Percentiles rank a stretch among this genome's conserved stretches.
These are phyloP conservation scores for Drosophila nigritarsus DNA, from an alignment of 2,888 invertebrate species.

Conservation along the genomic window DNA sequence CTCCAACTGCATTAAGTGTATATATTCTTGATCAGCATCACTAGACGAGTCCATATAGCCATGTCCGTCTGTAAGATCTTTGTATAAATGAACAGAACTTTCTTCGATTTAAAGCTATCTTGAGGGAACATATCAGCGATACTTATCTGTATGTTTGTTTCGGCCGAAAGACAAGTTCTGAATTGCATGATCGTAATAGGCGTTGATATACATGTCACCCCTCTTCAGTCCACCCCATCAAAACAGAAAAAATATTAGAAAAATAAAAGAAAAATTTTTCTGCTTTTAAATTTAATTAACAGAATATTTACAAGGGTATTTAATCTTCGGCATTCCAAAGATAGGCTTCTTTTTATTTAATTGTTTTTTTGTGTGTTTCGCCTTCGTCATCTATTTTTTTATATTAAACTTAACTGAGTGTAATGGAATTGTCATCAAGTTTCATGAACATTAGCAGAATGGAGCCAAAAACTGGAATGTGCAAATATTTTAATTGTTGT, in stretches of 20 bases:
- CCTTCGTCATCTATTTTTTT: conserved; percentile 2
- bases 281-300: too few species aligned
- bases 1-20: background rate
- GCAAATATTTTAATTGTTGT: conserved; percentile 62
- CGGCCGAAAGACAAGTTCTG: background rate
- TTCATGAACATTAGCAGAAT: conserved; percentile 6
- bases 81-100: background rate
- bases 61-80: background rate
- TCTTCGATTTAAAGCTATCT: background rate
- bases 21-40: background rate
- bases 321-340: background rate
- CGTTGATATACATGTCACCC: background rate
- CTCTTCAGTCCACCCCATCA: background rate
- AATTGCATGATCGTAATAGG: background rate
- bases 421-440: background rate
- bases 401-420: background rate
- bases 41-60: background rate
- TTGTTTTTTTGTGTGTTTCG: background rate
- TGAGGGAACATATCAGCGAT: background rate
- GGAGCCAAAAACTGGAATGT: conserved; percentile 22
- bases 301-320: background rate
- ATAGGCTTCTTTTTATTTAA: background rate
- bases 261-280: background rate
- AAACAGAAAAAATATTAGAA: background rate
- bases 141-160: background rate